Conservation (phyloP, 2,797 vertebrate species). For the Hafferia zeledoni region DNA sequence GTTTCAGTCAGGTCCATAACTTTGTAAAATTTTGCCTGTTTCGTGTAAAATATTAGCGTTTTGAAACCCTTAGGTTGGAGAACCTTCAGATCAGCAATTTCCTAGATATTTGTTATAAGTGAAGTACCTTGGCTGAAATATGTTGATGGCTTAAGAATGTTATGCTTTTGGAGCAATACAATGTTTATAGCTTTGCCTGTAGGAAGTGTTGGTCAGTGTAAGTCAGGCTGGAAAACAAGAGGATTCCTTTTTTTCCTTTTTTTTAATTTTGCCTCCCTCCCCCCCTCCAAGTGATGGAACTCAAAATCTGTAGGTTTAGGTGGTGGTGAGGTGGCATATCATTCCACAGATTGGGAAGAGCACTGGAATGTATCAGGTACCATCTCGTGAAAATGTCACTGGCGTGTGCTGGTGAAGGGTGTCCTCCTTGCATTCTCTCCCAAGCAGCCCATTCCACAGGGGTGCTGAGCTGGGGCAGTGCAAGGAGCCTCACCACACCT, state of each 20-base stretch:
- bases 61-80: neutral
- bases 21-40: neutral
- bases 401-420: neutral
- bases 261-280: fast-evolving
- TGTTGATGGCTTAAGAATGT: neutral
- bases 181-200: neutral
- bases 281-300: fast-evolving
- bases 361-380: neutral
- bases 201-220: neutral
- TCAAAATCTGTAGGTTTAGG: neutral
- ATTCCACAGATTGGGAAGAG: neutral
- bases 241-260: fast-evolving
- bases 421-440: neutral
- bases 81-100: neutral
- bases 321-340: neutral
- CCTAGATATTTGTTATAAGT: neutral
- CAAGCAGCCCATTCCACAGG: neutral
- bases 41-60: neutral
- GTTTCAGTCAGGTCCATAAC: neutral
- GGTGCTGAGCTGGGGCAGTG: neutral
- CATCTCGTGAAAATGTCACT: neutral
- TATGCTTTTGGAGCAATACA: neutral
- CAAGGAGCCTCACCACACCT: fast-evolving
- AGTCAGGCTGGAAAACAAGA: neutral
- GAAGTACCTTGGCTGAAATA: neutral